Evolutionary conservation across 2,113 vertebrate species (phyloP).

Genomic region (Bubo blakistoni): DNA sequence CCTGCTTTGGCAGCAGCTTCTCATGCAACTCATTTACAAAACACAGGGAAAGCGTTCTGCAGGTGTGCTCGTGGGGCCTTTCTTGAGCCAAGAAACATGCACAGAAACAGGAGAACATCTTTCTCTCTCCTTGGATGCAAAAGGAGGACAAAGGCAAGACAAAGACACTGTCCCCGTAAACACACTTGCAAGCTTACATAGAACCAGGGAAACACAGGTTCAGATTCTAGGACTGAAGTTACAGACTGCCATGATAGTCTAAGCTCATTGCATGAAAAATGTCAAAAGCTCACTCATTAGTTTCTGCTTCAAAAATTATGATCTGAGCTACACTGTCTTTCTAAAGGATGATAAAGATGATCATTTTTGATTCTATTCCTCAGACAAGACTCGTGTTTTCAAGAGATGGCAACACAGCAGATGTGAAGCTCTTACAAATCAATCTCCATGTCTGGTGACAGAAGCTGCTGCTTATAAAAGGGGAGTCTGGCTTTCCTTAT

Average conservation of each 20-base stretch:
- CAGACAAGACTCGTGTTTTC: not conserved
- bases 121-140: not conserved
- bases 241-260: not conserved
- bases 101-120: not conserved
- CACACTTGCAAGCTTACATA: not conserved
- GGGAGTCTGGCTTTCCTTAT: not conserved
- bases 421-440: not conserved
- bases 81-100: not conserved
- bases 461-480: not conserved
- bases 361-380: not conserved
- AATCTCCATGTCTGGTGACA: not conserved
- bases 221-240: not conserved
- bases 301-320: not conserved
- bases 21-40: not conserved
- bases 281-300: not conserved
- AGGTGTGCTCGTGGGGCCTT: not conserved
- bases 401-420: not conserved
- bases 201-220: not conserved
- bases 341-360: not conserved
- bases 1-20: not conserved
- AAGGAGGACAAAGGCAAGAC: not conserved
- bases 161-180: not conserved
- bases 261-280: not conserved
- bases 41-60: not conserved
- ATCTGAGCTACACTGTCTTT: not conserved